Evolutionary conservation across 2,113 vertebrate species (phyloP), one percentile per base, ranked within the genome.

Genomic region (Chinchilla lanigera): DNA sequence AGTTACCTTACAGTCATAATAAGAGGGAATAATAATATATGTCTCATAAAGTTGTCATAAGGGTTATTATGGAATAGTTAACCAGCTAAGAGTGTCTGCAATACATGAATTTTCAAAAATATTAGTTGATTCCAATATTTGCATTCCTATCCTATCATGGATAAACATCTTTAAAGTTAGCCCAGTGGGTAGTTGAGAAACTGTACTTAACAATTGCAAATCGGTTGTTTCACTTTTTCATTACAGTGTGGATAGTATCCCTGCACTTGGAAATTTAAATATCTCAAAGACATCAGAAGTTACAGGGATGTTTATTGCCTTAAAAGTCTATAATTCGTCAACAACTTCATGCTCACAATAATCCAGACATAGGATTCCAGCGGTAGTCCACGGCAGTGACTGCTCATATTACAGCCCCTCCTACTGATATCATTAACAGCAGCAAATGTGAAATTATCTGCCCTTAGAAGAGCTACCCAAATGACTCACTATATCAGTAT

Each of bases 121-220:
- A 77, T n/a, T 60, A 71, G 30, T 24, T 78, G 6, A 71, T 65
- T 38, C 13, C 35, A 26, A 78, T 63, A 81, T 63, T 92, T 81
- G 60, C 14, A 50, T 41, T 54, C 1, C 5, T 38, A 54, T 84
- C 7, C 41, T 5, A 69, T 78, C 88, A 38, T 19, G 6, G 17
- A 60, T 33, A 90, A 54, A 80, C 61, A 82, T 63, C 77, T 41
- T 22, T 44, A 60, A 38, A 89, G 47, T 12, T 35, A 78, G 10
- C 71, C 44, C 20, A 52, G 10, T 38, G 1, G 44, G 61, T 56
- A 56, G 77, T 73, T 38, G 47, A 94, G 65, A 96, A 86, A 82
- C 78, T 95, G 30, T 73, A 69, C 10, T 93, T 86, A 10, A 12
- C 67, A 83, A 14, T 93, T 63, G 44, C 22, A 60, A 93, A 89